These are phyloP conservation scores for Piprites chloris DNA, from an alignment of 2,113 vertebrate species.

Conservation along the genomic window DNA sequence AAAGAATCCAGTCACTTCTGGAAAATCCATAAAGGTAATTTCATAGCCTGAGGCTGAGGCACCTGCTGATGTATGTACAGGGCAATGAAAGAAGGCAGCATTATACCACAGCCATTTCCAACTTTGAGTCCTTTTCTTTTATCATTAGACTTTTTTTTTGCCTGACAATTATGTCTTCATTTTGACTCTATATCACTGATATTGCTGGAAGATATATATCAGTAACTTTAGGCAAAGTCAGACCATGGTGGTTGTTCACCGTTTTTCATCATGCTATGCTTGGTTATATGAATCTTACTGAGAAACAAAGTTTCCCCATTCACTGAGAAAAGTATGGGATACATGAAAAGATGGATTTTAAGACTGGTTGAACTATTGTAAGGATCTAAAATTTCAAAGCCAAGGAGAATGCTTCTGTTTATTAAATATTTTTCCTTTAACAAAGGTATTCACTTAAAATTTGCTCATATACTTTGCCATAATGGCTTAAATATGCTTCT, in stretches of 20 bases:
- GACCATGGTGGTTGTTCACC: neutral
- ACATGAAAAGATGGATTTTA: neutral
- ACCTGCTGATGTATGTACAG: neutral
- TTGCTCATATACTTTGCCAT: neutral
- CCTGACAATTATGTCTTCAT: neutral
- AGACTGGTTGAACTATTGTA: neutral
- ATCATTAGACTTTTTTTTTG: neutral
- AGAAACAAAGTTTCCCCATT: rapidly evolving
- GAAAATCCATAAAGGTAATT: neutral
- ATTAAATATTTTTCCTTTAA: neutral
- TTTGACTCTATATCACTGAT: neutral
- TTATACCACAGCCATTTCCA: neutral
- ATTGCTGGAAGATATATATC: neutral
- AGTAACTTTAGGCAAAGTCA: slow-evolving; percentile 7
- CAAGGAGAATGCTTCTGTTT: neutral
- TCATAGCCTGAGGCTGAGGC: neutral
- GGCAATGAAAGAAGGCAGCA: neutral
- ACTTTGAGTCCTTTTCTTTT: neutral
- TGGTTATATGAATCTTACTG: neutral
- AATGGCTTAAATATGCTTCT: neutral
- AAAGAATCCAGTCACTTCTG: neutral
- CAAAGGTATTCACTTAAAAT: neutral
- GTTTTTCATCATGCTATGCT: neutral
- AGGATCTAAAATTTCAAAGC: neutral
- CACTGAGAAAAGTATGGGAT: neutral